Conservation (phyloP, 2,797 vertebrate genomes). For the Cuniculus paca region DNA sequence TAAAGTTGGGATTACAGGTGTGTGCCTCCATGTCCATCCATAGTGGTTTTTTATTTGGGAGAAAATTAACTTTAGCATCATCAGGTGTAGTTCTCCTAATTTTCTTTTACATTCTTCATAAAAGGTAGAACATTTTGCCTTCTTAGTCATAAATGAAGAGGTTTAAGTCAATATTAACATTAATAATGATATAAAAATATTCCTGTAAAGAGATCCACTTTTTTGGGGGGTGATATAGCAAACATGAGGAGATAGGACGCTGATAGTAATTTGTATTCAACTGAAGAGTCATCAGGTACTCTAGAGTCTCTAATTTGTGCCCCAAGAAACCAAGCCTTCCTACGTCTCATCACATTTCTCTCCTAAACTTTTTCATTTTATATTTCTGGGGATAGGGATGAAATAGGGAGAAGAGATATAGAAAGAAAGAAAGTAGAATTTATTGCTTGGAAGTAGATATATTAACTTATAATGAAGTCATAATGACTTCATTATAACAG, state of each 20-base stretch:
- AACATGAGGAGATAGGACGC: slow-evolving; percentile 43
- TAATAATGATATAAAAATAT: background rate
- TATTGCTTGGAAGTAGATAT: background rate
- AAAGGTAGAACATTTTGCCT: slow-evolving; percentile 50
- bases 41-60: background rate
- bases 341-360: background rate
- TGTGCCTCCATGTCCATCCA: background rate
- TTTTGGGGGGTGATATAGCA: background rate
- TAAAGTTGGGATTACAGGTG: too few relatives aligned
- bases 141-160: background rate
- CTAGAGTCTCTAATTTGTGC: background rate
- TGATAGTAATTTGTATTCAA: background rate
- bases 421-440: background rate
- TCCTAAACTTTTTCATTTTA: background rate
- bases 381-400: background rate
- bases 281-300: slow-evolving; percentile 10
- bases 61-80: slow-evolving; percentile 22
- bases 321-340: background rate
- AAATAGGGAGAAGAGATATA: background rate
- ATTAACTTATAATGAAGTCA: background rate
- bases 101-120: slow-evolving; percentile 4
- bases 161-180: slow-evolving; percentile 45
- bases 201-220: background rate
- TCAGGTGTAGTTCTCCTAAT: slow-evolving; percentile 2
- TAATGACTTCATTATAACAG: background rate